Percentiles rank a stretch among this genome's conserved stretches.
Conservation (phyloP, 1,140 invertebrate species). For the Chironomus striatipennis region DNA sequence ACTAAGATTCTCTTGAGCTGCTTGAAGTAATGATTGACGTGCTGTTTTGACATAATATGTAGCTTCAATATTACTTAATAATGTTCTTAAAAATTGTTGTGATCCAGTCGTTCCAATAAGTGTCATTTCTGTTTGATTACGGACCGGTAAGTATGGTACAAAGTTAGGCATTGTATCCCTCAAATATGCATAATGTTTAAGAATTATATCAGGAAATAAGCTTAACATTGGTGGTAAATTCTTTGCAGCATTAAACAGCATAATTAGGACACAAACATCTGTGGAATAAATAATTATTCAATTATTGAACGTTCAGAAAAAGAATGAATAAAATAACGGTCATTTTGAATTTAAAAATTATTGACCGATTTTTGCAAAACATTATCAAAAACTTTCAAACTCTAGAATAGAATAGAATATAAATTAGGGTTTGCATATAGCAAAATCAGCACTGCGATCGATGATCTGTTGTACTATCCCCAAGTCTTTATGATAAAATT, state of each 20-base stretch:
- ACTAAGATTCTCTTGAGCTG: constrained; percentile 61
- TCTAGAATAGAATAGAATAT: too few relatives aligned
- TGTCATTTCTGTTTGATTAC: constrained; percentile 36
- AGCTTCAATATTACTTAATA: constrained; percentile 61
- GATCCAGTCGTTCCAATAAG: constrained; percentile 37
- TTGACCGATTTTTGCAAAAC: too few relatives aligned
- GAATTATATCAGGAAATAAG: constrained; percentile 83
- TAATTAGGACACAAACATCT: constrained; percentile 85
- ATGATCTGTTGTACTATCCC: too few relatives aligned
- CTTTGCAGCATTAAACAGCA: constrained; percentile 90
- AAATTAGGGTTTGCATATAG: too few relatives aligned
- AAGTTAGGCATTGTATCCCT: constrained; percentile 85
- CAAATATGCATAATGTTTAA: constrained; percentile 91
- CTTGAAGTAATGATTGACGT: constrained; percentile 51
- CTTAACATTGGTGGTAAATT: constrained; percentile 84
- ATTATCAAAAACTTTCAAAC: too few relatives aligned
- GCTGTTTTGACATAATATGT: constrained; percentile 43
- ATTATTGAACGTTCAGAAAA: neutral
- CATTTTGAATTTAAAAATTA: too few relatives aligned
- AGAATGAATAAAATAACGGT: too few relatives aligned
- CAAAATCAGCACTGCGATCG: too few relatives aligned
- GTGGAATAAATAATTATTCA: constrained; percentile 18
- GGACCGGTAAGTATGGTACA: constrained; percentile 75
- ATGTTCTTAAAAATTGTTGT: constrained; percentile 57
- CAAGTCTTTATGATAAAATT: too few relatives aligned